A percentile compares a stretch with the other conserved stretches of the same genome.
Conservation (phyloP, 2,113 vertebrate species). For the Otus sunia region DNA sequence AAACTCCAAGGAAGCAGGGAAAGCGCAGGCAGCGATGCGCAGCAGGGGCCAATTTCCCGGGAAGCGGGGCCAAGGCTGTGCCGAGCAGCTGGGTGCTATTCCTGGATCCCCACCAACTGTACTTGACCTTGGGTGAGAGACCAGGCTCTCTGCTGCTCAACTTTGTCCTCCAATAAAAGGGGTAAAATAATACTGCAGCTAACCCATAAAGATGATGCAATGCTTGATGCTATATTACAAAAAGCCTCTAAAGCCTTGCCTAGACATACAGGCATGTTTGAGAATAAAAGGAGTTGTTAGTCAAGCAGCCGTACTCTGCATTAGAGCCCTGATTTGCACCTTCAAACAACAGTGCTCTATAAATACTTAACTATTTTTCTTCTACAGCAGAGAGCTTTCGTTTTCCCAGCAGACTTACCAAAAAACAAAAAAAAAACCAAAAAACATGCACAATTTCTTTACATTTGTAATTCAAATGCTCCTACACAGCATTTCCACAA, state of each 20-base stretch:
- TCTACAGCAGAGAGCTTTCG: not conserved
- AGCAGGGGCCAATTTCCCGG: not conserved
- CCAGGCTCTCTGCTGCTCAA: not conserved
- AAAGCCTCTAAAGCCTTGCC: not conserved
- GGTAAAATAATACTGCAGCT: not conserved
- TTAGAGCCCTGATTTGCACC: not conserved
- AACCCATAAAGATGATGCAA: not conserved
- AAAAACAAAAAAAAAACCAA: not conserved
- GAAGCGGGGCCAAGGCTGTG: not conserved
- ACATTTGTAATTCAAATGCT: slow-evolving; percentile 44
- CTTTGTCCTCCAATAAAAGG: not conserved
- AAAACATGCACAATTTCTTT: not conserved
- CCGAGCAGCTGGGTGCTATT: not conserved
- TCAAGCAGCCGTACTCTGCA: not conserved
- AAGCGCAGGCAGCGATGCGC: rapidly evolving
- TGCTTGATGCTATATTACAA: not conserved
- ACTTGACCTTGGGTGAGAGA: not conserved
- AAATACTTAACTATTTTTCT: not conserved
- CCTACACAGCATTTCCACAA: slow-evolving; percentile 11
- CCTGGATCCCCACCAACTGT: not conserved
- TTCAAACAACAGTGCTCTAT: not conserved
- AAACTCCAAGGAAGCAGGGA: not conserved
- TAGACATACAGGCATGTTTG: not conserved
- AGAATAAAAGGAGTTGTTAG: not conserved
- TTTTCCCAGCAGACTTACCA: not conserved